Evolutionary conservation across 2,888 invertebrate genomes (phyloP).

Genomic region (Ecliptopera silaceata): DNA sequence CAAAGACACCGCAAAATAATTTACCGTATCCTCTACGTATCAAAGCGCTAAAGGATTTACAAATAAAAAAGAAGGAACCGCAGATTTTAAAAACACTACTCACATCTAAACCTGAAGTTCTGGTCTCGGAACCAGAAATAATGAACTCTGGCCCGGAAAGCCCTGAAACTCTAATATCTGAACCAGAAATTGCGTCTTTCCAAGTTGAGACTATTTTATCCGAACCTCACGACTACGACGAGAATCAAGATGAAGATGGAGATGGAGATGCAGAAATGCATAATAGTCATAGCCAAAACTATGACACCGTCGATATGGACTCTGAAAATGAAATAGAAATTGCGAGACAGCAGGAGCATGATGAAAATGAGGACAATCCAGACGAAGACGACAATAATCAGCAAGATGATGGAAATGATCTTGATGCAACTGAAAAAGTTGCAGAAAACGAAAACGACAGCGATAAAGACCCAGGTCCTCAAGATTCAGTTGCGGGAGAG

Average conservation of each 20-base stretch:
- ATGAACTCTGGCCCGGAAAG: slow-evolving; percentile 78
- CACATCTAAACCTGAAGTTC: slow-evolving; percentile 73
- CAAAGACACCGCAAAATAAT: slow-evolving; percentile 63
- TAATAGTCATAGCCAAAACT: slow-evolving; percentile 64
- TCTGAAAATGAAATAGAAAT: slow-evolving; percentile 80
- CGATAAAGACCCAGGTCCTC: slow-evolving; percentile 44
- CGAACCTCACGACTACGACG: slow-evolving; percentile 70
- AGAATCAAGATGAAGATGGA: slow-evolving; percentile 48
- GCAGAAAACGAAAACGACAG: slow-evolving; percentile 54
- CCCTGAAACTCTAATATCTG: slow-evolving; percentile 78
- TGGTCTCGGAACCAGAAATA: slow-evolving; percentile 78
- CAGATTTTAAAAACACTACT: slow-evolving; percentile 78
- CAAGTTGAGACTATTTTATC: slow-evolving; percentile 78
- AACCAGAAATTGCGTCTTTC: slow-evolving; percentile 79
- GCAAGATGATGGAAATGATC: slow-evolving; percentile 44
- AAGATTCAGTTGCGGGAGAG: slow-evolving; percentile 30
- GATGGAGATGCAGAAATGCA: slow-evolving; percentile 54
- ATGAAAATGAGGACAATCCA: slow-evolving; percentile 46
- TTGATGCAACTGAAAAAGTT: slow-evolving; percentile 42
- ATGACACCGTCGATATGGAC: slow-evolving; percentile 78
- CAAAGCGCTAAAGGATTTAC: slow-evolving; percentile 78
- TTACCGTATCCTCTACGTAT: slow-evolving; percentile 77
- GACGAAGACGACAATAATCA: slow-evolving; percentile 44
- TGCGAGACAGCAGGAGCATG: slow-evolving; percentile 62
- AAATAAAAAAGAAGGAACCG: slow-evolving; percentile 78